Evolutionary conservation across 2,113 vertebrate species (phyloP).

Genomic region (Pyxicephalus adspersus): DNA sequence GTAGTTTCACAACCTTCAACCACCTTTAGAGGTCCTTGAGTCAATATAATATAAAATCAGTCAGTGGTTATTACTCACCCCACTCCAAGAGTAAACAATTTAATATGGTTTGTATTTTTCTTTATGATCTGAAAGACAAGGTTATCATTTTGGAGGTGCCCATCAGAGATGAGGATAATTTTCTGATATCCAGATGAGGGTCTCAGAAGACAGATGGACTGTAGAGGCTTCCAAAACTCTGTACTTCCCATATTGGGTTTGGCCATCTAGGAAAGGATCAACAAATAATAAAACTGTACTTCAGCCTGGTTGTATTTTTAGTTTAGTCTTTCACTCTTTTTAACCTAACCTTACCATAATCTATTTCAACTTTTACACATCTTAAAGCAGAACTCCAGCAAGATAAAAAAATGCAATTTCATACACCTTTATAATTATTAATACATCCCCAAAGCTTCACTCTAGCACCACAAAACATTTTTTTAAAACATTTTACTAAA

Average conservation of each 20-base stretch:
- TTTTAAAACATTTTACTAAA: no score
- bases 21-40: no score
- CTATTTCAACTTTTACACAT: no score
- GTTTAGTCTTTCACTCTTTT: no score
- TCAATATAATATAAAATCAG: background rate
- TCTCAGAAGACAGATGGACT: constrained; percentile 76
- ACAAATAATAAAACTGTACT: background rate
- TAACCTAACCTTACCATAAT: no score
- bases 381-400: no score
- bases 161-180: constrained; percentile 84
- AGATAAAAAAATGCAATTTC: no score
- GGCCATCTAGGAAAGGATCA: constrained; percentile 65
- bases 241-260: constrained; percentile 79
- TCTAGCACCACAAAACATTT: no score
- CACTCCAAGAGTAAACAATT: constrained; percentile 84
- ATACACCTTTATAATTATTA: no score
- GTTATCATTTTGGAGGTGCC: constrained; percentile 80
- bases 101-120: constrained; percentile 72
- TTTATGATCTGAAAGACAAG: constrained; percentile 76
- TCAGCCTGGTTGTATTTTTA: no score
- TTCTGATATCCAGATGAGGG: constrained; percentile 75
- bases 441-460: no score
- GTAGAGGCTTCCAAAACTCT: constrained; percentile 83
- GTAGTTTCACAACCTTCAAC: no score
- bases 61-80: constrained; percentile 68